phyloP scores from a whole-genome alignment of 2,888 invertebrate species.

The Sympetrum striolatum region DNA sequence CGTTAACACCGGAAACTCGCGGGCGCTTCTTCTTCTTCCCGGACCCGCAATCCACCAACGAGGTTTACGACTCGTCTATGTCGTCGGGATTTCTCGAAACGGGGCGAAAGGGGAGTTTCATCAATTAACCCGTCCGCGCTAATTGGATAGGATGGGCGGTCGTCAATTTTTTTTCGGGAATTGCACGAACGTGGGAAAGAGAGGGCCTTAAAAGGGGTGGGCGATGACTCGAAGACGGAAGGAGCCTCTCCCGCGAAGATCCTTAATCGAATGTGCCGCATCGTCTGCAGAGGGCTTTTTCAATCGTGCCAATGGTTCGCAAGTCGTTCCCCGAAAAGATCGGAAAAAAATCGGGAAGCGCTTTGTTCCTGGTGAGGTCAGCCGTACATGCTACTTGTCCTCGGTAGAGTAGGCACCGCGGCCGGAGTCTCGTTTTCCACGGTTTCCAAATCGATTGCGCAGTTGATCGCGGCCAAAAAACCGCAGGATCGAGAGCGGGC shows the following conservation, averaged over 20 bases:
- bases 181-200: background rate
- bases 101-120: background rate
- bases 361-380: slow-evolving; percentile 17
- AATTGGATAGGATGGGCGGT: background rate
- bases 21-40: background rate
- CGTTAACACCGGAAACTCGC: background rate
- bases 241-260: background rate
- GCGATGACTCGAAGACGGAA: too few relatives aligned
- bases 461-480: background rate
- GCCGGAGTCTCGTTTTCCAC: background rate
- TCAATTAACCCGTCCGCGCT: background rate
- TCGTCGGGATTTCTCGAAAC: background rate
- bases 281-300: background rate
- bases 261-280: background rate
- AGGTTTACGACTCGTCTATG: background rate
- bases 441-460: slow-evolving; percentile 7
- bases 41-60: background rate
- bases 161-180: background rate
- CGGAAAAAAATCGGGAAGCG: background rate
- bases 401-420: background rate
- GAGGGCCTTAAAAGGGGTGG: too few relatives aligned
- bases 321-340: background rate
- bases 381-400: slow-evolving; percentile 16
- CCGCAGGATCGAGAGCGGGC: background rate
- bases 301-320: slow-evolving; percentile 7